A percentile compares a stretch with the other conserved stretches of the same genome.
phyloP scores from a whole-genome alignment of 2,888 invertebrate species.

The Brachylomia viminalis region DNA sequence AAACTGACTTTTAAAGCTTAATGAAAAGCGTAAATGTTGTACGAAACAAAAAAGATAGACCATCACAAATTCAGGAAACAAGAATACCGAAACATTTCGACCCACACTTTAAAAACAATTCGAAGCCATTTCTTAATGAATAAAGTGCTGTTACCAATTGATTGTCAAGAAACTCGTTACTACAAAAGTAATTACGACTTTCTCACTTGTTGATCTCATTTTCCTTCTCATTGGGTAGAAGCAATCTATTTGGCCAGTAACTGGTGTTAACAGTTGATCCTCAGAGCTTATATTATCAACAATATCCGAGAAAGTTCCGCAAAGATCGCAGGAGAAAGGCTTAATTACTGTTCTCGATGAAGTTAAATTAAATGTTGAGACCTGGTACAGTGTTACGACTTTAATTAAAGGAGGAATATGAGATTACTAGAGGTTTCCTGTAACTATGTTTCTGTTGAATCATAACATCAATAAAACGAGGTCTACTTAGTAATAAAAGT shows the following conservation, averaged over 20 bases:
- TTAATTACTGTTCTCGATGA: slow-evolving; percentile 67
- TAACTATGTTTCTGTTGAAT: background rate
- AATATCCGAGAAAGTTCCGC: slow-evolving; percentile 67
- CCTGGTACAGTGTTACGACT: slow-evolving; percentile 37
- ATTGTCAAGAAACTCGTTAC: slow-evolving; percentile 70
- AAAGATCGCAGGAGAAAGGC: slow-evolving; percentile 57
- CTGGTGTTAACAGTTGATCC: slow-evolving; percentile 67
- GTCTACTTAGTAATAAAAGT: background rate
- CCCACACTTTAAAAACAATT: slow-evolving; percentile 31
- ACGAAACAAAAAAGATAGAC: slow-evolving; percentile 3
- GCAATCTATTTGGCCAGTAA: slow-evolving; percentile 73
- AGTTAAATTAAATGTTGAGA: slow-evolving; percentile 70
- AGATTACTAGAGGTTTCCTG: slow-evolving; percentile 10
- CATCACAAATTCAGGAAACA: background rate
- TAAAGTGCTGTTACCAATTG: slow-evolving; percentile 65
- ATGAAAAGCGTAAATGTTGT: slow-evolving; percentile 1
- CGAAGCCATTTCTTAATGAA: slow-evolving; percentile 39
- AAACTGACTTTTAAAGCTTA: background rate
- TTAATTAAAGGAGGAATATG: slow-evolving; percentile 41
- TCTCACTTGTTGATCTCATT: slow-evolving; percentile 77
- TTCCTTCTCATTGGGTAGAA: slow-evolving; percentile 72
- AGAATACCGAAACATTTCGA: slow-evolving; percentile 22
- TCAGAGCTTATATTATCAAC: slow-evolving; percentile 68
- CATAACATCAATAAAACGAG: background rate
- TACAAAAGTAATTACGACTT: slow-evolving; percentile 76